Evolutionary conservation across 2,888 invertebrate genomes (phyloP).

Genomic region (Brachynemurus nebulosus): DNA sequence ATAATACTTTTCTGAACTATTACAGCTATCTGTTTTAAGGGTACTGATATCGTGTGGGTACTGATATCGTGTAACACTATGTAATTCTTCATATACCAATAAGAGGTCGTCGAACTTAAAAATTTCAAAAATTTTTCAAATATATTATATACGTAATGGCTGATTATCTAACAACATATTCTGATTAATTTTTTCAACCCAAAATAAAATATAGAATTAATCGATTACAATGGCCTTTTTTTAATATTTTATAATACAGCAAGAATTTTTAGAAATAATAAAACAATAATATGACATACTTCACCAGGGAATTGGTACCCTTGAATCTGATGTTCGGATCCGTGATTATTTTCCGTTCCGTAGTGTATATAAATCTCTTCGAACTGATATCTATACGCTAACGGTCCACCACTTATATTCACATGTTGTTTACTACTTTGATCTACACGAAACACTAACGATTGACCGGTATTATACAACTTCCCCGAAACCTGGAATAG

Average conservation of each 20-base stretch:
- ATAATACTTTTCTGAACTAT: too few species aligned
- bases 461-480: slow-evolving; percentile 88
- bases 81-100: too few species aligned
- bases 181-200: too few species aligned
- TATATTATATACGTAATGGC: too few species aligned
- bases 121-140: too few species aligned
- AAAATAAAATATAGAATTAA: neutral
- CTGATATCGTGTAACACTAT: too few species aligned
- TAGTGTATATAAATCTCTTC: slow-evolving; percentile 94
- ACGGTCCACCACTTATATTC: slow-evolving; percentile 91
- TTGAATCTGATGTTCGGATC: slow-evolving; percentile 93
- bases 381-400: slow-evolving; percentile 90
- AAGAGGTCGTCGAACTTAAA: too few species aligned
- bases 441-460: slow-evolving; percentile 80
- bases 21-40: too few species aligned
- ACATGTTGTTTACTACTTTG: slow-evolving; percentile 82
- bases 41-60: too few species aligned
- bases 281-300: slow-evolving; percentile 38
- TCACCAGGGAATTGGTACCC: slow-evolving; percentile 95
- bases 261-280: neutral
- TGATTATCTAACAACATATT: too few species aligned
- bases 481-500: slow-evolving; percentile 67
- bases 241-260: too few species aligned
- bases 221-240: neutral
- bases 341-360: slow-evolving; percentile 75